Evolutionary conservation across 2,797 vertebrate species (phyloP).

Genomic region (Pipistrellus kuhlii): DNA sequence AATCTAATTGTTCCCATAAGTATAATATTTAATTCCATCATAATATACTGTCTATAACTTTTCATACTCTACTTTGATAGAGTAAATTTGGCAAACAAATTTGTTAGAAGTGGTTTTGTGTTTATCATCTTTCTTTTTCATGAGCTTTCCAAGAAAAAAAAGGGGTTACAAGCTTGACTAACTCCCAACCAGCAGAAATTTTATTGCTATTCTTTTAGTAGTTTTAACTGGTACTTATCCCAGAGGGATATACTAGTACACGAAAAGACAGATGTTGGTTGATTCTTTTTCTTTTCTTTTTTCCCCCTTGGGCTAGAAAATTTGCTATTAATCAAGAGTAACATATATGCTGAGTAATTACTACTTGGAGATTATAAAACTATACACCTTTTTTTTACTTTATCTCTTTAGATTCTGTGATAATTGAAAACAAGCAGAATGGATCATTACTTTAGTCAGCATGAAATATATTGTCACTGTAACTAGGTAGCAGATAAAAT

Average conservation of each 20-base stretch:
- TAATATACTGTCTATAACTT: background rate
- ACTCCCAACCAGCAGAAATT: slow-evolving; percentile 75
- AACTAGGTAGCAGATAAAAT: background rate
- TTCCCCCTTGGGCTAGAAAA: slow-evolving; percentile 34
- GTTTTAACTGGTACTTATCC: slow-evolving; percentile 77
- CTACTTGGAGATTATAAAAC: background rate
- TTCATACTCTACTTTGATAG: slow-evolving; percentile 56
- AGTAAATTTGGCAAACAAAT: slow-evolving; percentile 72
- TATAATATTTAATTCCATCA: slow-evolving; percentile 63
- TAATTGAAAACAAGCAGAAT: background rate
- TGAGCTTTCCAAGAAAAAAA: slow-evolving; percentile 71
- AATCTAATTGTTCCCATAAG: slow-evolving; percentile 54
- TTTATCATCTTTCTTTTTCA: slow-evolving; percentile 67
- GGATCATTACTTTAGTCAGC: background rate
- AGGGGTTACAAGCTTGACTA: slow-evolving; percentile 73
- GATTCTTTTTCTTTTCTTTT: slow-evolving; percentile 62
- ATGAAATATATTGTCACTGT: background rate
- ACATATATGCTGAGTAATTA: slow-evolving; percentile 60
- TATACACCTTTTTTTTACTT: background rate
- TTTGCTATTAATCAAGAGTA: slow-evolving; percentile 65
- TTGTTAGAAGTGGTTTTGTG: slow-evolving; percentile 72
- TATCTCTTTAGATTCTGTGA: background rate
- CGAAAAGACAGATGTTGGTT: slow-evolving; percentile 78
- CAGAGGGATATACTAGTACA: slow-evolving; percentile 38
- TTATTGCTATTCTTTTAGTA: slow-evolving; percentile 77